Conservation (phyloP, 1,140 invertebrate genomes). For the Zaprionus camerounensis region DNA sequence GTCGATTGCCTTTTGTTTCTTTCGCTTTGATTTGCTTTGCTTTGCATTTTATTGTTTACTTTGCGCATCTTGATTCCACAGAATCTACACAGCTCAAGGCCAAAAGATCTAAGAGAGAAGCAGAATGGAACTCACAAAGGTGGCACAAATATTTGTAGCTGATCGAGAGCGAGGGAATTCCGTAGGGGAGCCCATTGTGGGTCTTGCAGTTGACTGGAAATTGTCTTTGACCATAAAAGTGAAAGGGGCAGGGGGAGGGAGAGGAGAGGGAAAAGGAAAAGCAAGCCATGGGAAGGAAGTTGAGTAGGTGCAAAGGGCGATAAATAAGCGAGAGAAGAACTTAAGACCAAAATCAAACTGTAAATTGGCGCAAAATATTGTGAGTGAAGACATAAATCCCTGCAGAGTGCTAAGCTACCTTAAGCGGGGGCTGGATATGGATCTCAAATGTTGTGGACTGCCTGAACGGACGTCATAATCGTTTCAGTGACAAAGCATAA, state of each 20-base stretch:
- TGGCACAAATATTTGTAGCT: neutral
- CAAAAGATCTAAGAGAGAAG: slow-evolving; percentile 12
- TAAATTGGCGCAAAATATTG: slow-evolving; percentile 70
- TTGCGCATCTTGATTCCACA: slow-evolving; percentile 35
- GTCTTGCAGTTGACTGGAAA: neutral
- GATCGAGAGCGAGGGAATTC: neutral
- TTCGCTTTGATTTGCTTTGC: slow-evolving; percentile 25
- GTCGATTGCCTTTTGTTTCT: slow-evolving; percentile 41
- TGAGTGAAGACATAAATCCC: slow-evolving; percentile 69
- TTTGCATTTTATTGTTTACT: slow-evolving; percentile 44
- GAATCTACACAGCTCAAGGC: slow-evolving; percentile 5
- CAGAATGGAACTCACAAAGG: neutral
- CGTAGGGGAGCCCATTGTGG: neutral
- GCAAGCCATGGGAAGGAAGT: slow-evolving; percentile 11
- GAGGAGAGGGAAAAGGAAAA: too few relatives aligned
- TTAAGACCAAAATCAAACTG: slow-evolving; percentile 75
- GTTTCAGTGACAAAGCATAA: slow-evolving; percentile 82
- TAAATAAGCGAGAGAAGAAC: slow-evolving; percentile 50
- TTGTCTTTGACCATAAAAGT: slow-evolving; percentile 36
- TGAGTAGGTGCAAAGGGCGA: slow-evolving; percentile 61
- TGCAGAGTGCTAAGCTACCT: slow-evolving; percentile 46
- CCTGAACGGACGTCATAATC: slow-evolving; percentile 76
- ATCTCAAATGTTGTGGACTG: slow-evolving; percentile 30
- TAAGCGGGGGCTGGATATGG: slow-evolving; percentile 28
- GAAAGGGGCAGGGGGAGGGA: neutral